Evolutionary conservation across 2,797 vertebrate genomes (phyloP).

Genomic region (Pangasius krempfi): DNA sequence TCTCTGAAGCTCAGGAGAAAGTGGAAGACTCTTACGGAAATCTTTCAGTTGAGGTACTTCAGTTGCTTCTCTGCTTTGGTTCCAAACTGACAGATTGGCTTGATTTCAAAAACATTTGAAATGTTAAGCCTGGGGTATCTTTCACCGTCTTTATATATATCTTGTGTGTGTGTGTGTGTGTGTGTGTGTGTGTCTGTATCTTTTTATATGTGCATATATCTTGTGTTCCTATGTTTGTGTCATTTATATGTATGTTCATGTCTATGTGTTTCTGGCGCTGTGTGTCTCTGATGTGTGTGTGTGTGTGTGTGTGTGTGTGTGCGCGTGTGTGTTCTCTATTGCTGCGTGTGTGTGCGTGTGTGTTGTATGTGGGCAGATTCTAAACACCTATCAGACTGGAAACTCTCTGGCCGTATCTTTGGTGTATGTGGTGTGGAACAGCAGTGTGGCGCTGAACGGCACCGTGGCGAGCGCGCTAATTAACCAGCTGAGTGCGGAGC

Average conservation of each 20-base stretch:
- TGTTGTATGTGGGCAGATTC: conserved; percentile 76
- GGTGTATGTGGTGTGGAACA: conserved; percentile 91
- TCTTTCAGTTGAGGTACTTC: conserved; percentile 87
- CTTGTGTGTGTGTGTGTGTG: background rate
- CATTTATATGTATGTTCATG: conserved; percentile 28
- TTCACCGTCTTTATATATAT: background rate
- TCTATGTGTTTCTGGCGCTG: conserved; percentile 36
- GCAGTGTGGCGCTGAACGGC: conserved; percentile 85
- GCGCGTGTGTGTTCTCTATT: conserved; percentile 14
- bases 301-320: conserved; percentile 27
- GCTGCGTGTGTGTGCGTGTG: conserved; percentile 17
- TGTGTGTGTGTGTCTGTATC: background rate
- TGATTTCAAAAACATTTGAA: background rate
- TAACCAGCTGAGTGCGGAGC: conserved; percentile 91
- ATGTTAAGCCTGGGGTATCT: background rate
- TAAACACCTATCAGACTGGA: conserved; percentile 82
- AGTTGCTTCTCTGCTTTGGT: background rate
- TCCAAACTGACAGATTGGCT: background rate
- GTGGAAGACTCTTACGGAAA: conserved; percentile 86
- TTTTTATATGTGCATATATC: background rate
- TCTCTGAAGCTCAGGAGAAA: conserved; percentile 91
- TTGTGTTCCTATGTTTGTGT: background rate
- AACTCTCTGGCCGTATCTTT: conserved; percentile 86
- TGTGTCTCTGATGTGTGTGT: background rate
- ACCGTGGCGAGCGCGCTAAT: conserved; percentile 90